Evolutionary conservation across 2,888 invertebrate species (phyloP).

Genomic region (Pyralis farinalis): DNA sequence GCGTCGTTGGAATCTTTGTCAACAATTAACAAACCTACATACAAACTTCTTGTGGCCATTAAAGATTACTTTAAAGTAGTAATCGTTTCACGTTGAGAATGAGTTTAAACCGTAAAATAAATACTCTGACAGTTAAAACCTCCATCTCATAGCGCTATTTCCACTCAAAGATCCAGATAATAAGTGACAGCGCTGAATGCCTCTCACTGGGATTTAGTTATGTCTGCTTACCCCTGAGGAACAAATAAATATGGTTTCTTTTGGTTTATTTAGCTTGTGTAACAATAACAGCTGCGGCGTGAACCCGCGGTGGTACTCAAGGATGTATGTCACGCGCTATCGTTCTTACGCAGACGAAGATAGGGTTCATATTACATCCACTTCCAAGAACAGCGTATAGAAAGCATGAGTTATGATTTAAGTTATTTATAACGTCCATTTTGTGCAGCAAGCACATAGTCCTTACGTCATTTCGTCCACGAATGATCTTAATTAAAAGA

Average conservation of each 20-base stretch:
- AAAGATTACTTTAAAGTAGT: constrained; percentile 14
- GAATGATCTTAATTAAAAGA: constrained; percentile 79
- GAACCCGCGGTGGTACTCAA: constrained; percentile 43
- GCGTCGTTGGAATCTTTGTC: background rate
- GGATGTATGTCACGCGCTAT: constrained; percentile 31
- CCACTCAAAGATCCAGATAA: constrained; percentile 21
- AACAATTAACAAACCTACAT: constrained; percentile 1
- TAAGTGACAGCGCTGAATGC: constrained; percentile 20
- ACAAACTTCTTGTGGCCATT: background rate
- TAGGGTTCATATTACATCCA: constrained; percentile 35
- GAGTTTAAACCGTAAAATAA: constrained; percentile 34
- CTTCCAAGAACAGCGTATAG: constrained; percentile 37
- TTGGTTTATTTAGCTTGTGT: constrained; percentile 56
- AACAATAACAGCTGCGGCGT: constrained; percentile 49
- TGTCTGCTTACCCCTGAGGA: constrained; percentile 48
- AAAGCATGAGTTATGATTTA: constrained; percentile 67
- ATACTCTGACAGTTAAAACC: constrained; percentile 18
- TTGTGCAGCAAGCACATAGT: constrained; percentile 62
- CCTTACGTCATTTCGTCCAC: constrained; percentile 62
- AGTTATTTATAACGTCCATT: constrained; percentile 76
- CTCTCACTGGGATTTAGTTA: constrained; percentile 29
- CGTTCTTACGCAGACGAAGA: constrained; percentile 29
- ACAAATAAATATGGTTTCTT: constrained; percentile 51
- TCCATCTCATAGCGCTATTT: constrained; percentile 17
- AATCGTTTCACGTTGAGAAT: constrained; percentile 28